These are phyloP conservation scores for Eupithecia pulchellata DNA, from an alignment of 2,888 invertebrate genomes.

Conservation along the genomic window DNA sequence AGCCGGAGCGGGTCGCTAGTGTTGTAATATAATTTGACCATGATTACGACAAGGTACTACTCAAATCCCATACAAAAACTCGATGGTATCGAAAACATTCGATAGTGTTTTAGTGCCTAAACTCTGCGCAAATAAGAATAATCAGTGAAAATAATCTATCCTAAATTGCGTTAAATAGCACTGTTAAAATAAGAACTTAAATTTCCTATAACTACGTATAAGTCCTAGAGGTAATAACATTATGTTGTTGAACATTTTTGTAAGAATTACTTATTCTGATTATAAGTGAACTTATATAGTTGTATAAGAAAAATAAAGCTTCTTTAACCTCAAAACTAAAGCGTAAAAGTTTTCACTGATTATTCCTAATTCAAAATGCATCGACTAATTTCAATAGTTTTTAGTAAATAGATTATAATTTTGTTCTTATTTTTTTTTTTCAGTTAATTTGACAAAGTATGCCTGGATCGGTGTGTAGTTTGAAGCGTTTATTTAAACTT, in stretches of 20 bases:
- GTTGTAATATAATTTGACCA: neutral
- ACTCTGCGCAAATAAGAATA: neutral
- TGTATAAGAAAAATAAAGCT: too few relatives aligned
- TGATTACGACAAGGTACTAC: neutral
- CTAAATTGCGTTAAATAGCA: too few relatives aligned
- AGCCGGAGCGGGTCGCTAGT: too few relatives aligned
- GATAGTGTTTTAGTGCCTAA: neutral
- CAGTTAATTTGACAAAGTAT: slow-evolving; percentile 79
- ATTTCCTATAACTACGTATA: too few relatives aligned
- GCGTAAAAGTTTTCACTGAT: neutral
- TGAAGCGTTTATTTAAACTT: slow-evolving; percentile 39
- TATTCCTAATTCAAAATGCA: neutral
- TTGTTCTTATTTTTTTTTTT: slow-evolving; percentile 67
- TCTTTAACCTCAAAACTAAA: too few relatives aligned
- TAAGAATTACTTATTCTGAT: too few relatives aligned
- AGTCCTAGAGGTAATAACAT: too few relatives aligned
- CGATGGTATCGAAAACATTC: neutral
- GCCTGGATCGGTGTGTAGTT: slow-evolving; percentile 79
- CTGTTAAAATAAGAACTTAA: too few relatives aligned
- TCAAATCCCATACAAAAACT: neutral
- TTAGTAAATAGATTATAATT: slow-evolving; percentile 29
- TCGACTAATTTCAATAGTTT: neutral
- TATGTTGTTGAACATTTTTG: too few relatives aligned
- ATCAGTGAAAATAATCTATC: too few relatives aligned
- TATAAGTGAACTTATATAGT: too few relatives aligned